Evolutionary conservation across 2,797 vertebrate species (phyloP), one percentile per base, ranked within the genome.

Genomic region (Falco biarmicus): DNA sequence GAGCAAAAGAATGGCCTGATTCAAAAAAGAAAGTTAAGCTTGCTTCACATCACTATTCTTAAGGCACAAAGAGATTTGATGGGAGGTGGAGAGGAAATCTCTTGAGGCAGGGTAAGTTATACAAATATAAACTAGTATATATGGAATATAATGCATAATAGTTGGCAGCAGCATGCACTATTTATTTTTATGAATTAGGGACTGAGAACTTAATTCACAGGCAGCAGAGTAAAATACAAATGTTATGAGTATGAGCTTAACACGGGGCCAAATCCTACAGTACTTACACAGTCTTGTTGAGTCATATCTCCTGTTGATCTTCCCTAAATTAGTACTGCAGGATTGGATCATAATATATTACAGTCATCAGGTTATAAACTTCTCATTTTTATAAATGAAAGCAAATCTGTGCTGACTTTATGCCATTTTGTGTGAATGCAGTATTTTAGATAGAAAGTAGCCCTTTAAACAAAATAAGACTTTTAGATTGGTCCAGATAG

Each of bases 71-170:
- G 77, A 57, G 43, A 85, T 91, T 81, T 90, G 53, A 22, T 64
- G 15, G 56, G 63, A 86, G 73, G 16, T 71, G 29, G 25, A 11
- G 6, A 48, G 71, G 5, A 82, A 91, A 94, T 60, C 76, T 93
- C 79, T 71, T 43, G 48, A 89, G 63, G 43, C 34, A 75, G 20
- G 7, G 22, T 54, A 88, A 86, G 32, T 61, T 47, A 84, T 69
- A 71, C 24, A 65, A 82, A 84, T 71, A 83, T 43, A 89, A 90
- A 88, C 15, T 61, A 78, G 15, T 79, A 78, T 54, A 88, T 54
- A 81, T 74, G 61, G 76, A 93, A 87, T 85, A 94, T 84, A 95
- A 93, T 87, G 69, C 73, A 95, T 95, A 96, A 96, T 79, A 77
- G 83, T 47, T 96, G 93, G 90, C 94, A 96, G 41, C 54, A 87